A percentile compares a stretch with the other conserved stretches of the same genome.
These are phyloP conservation scores for Fissipunctia ypsillon DNA, from an alignment of 2,888 invertebrate genomes.

Conservation along the genomic window DNA sequence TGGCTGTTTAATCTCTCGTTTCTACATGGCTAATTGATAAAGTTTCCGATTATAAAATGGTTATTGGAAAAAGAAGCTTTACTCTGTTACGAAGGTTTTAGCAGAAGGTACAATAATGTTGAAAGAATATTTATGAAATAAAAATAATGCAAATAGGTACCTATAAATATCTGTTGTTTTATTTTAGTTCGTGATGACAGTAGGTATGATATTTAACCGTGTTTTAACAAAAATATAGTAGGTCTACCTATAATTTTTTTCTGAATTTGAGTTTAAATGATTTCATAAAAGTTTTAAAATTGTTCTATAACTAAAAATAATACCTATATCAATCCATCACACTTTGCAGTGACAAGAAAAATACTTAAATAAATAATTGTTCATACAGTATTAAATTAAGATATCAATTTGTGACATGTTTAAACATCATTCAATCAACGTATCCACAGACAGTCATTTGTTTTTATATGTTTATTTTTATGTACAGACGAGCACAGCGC, in stretches of 20 bases:
- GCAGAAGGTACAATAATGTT: background rate
- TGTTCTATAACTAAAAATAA: no score
- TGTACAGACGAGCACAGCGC: conserved; percentile 13
- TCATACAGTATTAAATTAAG: conserved; percentile 41
- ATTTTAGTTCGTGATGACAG: background rate
- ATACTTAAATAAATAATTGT: conserved; percentile 17
- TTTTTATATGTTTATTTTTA: conserved; percentile 44
- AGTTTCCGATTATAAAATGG: conserved; percentile 8
- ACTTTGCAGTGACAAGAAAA: conserved; percentile 19
- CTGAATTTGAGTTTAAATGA: background rate
- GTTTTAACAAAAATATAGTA: background rate
- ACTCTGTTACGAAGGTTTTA: background rate
- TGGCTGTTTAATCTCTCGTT: conserved; percentile 7
- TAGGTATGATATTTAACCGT: background rate
- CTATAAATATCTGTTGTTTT: background rate
- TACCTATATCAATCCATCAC: conserved; percentile 42
- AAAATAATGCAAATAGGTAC: background rate
- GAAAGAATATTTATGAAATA: background rate
- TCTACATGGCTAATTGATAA: conserved; percentile 29
- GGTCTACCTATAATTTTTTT: background rate
- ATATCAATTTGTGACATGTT: conserved; percentile 54
- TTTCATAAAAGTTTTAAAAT: background rate
- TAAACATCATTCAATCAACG: conserved; percentile 55
- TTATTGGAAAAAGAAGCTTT: conserved; percentile 15
- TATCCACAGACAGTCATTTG: conserved; percentile 33